Base-by-base conservation (phyloP, 1,140 invertebrate species). In the Psix sp. region DNA sequence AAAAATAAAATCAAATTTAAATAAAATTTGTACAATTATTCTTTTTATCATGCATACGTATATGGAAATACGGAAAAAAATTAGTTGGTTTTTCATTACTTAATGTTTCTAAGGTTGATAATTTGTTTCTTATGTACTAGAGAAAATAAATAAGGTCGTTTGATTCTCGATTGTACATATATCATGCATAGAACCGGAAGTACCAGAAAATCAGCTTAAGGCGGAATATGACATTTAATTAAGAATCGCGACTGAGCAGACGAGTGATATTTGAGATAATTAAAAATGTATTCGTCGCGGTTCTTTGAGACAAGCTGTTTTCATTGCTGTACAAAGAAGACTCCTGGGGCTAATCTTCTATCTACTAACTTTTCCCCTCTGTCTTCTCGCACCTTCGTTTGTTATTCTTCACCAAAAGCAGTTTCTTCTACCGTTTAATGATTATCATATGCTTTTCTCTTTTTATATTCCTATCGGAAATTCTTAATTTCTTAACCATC, bases 281-380 rank as follows among this genome's bases (percentile, higher is more conserved):
- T 87, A 87, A 86, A 87, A 87, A 86, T 87, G 83, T 86, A 86
- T 85, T 79, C 82, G 75, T 83, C 80, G 79, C 79, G 83, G 83
- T 82, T 85, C 84, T 86, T 87, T 87, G 84, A 85, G 80, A 80
- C 77, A 78, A 79, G 78, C 76, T 65, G 78, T 82, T 85, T 86
- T 81, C 82, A 82, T 84, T 81, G 78, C 77, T 56, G 66, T 65
- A 84, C 82, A 85, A 86, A 86, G 81, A 67, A 82, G 76, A 79
- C 80, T 79, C 81, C 81, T 72, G 81, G 77, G 82, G 82, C 81
- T 82, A 84, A 84, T 85, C 79, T 81, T 59, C 67, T 38, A 76
- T 78, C 77, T 77, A 36, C 54, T 70, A 21, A 74, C 49, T 70
- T 76, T 40, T 54, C 54, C 51, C 45, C 45, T 52, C 51, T 29